Base-by-base conservation (phyloP, 2,888 invertebrate species). In the Caenorhabditis becei region DNA sequence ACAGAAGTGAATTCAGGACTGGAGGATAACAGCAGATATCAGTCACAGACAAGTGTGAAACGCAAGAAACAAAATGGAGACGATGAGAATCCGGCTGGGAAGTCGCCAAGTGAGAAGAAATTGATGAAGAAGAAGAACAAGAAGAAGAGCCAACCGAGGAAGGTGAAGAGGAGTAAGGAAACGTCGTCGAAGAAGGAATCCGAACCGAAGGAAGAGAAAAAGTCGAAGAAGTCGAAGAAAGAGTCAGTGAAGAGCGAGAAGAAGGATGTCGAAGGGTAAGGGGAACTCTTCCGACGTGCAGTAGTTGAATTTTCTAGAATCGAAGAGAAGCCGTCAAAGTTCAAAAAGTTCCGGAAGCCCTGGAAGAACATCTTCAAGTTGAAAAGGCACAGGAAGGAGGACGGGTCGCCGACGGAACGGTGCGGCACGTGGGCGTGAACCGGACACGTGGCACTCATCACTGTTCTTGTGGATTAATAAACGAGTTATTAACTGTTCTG, bases 331-430 rank as follows among this genome's bases (percentile, higher is more conserved):
- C 61, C 61, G 23, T 16, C 20, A 4, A 49, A 47, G 16, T 10
- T 56, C 14, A 20, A 49, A 2, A 70, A 61, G 35, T 16, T 26
- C 1, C 28, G 28, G 28, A 63, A 47, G 41, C 54, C 77, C 1
- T 63, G 47, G 58, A 63, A 63, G 26, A 77, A 53, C 49, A 14
- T 77, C 1, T 70, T 69, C 59, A 63, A 63, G 24, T 23, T 28
- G 51, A 63, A 58, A 20, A 24, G 41, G 35, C 35, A 26, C 49
- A 61, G 37, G 20, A 14, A 20, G 16, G 28, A 49, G 18, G 56
- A 35, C 11, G 56, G 53, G n/a, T 37, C 59, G 24, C 35, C 53
- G 35, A 66, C 28, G 23, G 67, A 67, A 28, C 24, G 75, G n/a
- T 41, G 41, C 20, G 67, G 51, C 14, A 62, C 59, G 7, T 67